Evolutionary conservation across 2,797 vertebrate genomes (phyloP).

Genomic region (Mergus octosetaceus): DNA sequence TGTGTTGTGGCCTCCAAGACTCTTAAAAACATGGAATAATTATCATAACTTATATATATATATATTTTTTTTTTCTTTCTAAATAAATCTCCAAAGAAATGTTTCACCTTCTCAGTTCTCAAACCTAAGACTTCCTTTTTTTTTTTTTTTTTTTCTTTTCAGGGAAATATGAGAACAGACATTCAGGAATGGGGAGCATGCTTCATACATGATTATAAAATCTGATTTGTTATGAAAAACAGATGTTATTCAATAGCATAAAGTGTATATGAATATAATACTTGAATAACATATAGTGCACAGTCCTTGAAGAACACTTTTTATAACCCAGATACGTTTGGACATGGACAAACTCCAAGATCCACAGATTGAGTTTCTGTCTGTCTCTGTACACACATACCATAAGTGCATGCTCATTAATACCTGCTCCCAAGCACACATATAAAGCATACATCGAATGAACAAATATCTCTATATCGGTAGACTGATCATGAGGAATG

Average conservation of each 20-base stretch:
- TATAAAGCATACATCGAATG: not conserved
- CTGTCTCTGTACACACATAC: not conserved
- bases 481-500: not conserved
- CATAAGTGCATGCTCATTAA: not conserved
- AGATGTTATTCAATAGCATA: constrained; percentile 41
- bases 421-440: not conserved
- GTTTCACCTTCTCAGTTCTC: constrained; percentile 67
- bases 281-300: not conserved
- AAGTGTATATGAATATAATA: not conserved
- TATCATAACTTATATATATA: not conserved
- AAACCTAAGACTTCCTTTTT: not conserved
- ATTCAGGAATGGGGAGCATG: constrained; percentile 19
- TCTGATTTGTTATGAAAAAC: constrained; percentile 46
- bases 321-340: not conserved
- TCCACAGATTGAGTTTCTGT: not conserved
- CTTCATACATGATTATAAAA: constrained; percentile 41
- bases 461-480: not conserved
- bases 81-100: constrained; percentile 35
- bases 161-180: constrained; percentile 54
- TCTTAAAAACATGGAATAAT: constrained; percentile 56
- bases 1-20: constrained; percentile 46
- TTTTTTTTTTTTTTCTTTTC: not conserved
- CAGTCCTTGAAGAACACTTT: constrained; percentile 4
- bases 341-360: constrained; percentile 20
- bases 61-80: not conserved